Conservation (phyloP, 2,113 vertebrate species). For the Mixornis gularis region DNA sequence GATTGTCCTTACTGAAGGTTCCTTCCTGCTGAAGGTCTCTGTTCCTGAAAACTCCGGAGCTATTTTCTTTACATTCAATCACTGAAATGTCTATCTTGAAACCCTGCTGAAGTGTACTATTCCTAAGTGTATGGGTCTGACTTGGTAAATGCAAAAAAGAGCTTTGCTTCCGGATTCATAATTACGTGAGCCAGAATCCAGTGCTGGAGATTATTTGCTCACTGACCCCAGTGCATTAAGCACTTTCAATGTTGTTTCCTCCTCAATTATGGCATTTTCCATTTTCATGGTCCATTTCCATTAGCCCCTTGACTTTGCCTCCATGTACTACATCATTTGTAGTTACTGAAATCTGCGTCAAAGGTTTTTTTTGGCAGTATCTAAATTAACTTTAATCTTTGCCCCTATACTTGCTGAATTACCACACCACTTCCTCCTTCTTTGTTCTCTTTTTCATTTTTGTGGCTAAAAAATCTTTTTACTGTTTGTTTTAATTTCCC, state of each 20-base stretch:
- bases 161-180: not conserved
- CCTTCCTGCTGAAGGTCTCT: not conserved
- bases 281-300: not conserved
- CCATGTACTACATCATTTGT: not conserved
- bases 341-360: not conserved
- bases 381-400: not conserved
- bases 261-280: not conserved
- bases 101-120: not conserved
- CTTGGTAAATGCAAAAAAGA: not conserved
- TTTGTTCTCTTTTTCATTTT: not conserved
- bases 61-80: not conserved
- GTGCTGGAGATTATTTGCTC: not conserved
- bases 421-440: not conserved
- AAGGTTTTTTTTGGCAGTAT: not conserved
- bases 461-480: slow-evolving; percentile 13
- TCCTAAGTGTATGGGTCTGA: not conserved
- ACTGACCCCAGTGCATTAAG: not conserved
- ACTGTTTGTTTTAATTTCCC: slow-evolving; percentile 32
- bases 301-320: not conserved
- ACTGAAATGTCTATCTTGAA: not conserved
- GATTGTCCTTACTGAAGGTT: not conserved
- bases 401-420: not conserved
- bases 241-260: not conserved
- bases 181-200: not conserved
- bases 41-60: not conserved